Evolutionary conservation across 2,888 invertebrate species (phyloP).

Genomic region (Aporophyla lueneburgensis): DNA sequence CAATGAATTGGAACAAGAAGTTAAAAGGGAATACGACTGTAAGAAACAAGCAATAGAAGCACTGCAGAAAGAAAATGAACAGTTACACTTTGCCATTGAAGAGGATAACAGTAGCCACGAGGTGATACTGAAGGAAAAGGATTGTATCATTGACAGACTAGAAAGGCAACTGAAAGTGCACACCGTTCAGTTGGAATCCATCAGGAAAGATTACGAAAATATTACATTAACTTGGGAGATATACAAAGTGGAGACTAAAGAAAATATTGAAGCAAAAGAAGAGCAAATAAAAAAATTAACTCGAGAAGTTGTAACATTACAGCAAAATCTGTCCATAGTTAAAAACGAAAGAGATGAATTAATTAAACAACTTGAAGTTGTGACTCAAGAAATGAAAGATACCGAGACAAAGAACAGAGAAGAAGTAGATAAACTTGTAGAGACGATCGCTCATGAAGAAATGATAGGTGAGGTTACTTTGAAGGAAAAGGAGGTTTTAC

Average conservation of each 20-base stretch:
- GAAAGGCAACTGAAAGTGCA: constrained; percentile 71
- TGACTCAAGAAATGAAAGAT: constrained; percentile 42
- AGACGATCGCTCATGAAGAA: constrained; percentile 44
- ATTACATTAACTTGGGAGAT: constrained; percentile 72
- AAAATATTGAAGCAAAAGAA: constrained; percentile 69
- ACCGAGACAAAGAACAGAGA: constrained; percentile 37
- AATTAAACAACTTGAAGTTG: constrained; percentile 39
- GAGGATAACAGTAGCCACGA: constrained; percentile 77
- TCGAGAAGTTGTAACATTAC: constrained; percentile 50
- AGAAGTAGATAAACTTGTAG: constrained; percentile 45
- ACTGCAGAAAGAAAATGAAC: constrained; percentile 76
- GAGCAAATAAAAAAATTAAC: constrained; percentile 65
- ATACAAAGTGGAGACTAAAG: constrained; percentile 68
- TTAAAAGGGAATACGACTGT: constrained; percentile 68
- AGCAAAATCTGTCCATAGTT: constrained; percentile 54
- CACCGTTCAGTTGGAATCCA: constrained; percentile 65
- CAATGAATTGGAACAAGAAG: constrained; percentile 68
- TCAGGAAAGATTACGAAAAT: constrained; percentile 72
- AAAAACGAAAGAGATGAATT: constrained; percentile 48
- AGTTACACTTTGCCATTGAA: constrained; percentile 75
- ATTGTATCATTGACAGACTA: constrained; percentile 73
- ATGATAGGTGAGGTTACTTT: constrained; percentile 39
- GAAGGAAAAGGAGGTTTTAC: constrained; percentile 58
- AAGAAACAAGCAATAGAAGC: constrained; percentile 69
- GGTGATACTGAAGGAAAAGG: constrained; percentile 75